Base-by-base conservation (phyloP, 2,888 invertebrate genomes). In the Volucella bombylans region DNA sequence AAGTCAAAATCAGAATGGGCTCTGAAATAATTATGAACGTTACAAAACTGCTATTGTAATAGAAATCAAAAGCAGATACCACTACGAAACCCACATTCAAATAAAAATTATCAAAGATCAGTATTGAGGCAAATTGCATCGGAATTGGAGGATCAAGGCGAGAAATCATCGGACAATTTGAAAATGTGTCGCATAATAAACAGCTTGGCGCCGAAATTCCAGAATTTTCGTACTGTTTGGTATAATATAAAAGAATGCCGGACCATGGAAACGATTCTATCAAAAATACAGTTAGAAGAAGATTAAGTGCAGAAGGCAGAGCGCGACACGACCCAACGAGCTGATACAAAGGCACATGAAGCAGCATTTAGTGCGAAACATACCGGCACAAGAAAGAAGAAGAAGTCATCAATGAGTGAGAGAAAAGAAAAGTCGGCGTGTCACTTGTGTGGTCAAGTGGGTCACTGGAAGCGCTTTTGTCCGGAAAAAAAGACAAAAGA, bases 191-290 rank as follows among this genome's bases (percentile, higher is more conserved):
- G 82, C 11, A 87, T 86, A 45, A 18, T 18, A 18, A 82, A 83
- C 31, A 67, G 81, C 15, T 61, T 87, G 52, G 18, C 85, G 67
- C 43, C 79, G 65, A 86, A 67, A 43, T 86, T 79, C 64, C 72
- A 74, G 50, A 86, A 86, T 52, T 87, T 85, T 55, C 81, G 85
- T 61, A 87, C 86, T 0, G 86, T 87, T 11, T 87, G 86, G 86
- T 87, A 87, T 49, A 87, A 87, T 43, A 71, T 82, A 4, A 86
- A 87, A 72, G 86, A 87, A 52, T 82, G 86, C 8, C 54, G 86
- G 69, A 86, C 82, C 12, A 61, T 81, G 65, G 65, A 86, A 18
- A 86, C 76, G 41, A 54, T 85, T 12, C 67, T 82, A 65, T 45
- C 71, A 31, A 57, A 65, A 59, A 15, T 57, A 14, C 74, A 74